Evolutionary conservation across 1,140 invertebrate genomes (phyloP).

Genomic region (Bathynomus jamesi): DNA sequence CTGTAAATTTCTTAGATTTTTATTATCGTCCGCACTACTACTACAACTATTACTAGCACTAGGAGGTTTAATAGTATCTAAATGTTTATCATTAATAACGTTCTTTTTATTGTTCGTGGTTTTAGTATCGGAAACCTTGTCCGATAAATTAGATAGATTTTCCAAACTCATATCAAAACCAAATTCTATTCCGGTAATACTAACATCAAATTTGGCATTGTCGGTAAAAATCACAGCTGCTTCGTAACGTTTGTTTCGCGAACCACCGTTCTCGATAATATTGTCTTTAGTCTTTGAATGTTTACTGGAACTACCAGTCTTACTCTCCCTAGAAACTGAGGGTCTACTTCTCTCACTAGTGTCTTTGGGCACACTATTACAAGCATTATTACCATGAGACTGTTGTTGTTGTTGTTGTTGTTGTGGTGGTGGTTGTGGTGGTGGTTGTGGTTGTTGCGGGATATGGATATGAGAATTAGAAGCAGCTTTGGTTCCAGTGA

Average conservation of each 20-base stretch:
- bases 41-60: slow-evolving; percentile 5
- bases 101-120: background rate
- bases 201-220: slow-evolving; percentile 26
- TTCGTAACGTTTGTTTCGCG: background rate
- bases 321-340: background rate
- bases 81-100: background rate
- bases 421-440: too few relatives aligned
- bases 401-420: too few relatives aligned
- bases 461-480: too few relatives aligned
- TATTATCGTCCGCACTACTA: slow-evolving; percentile 13
- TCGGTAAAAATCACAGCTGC: slow-evolving; percentile 29
- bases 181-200: slow-evolving; percentile 24
- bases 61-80: background rate
- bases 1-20: slow-evolving; percentile 7
- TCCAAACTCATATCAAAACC: slow-evolving; percentile 15
- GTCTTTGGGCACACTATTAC: too few relatives aligned
- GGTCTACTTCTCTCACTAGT: background rate
- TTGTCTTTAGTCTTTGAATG: background rate
- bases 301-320: background rate
- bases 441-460: too few relatives aligned
- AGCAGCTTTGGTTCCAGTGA: too few relatives aligned
- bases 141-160: slow-evolving; percentile 3
- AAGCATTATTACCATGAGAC: too few relatives aligned
- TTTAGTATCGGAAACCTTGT: slow-evolving; percentile 17
- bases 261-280: background rate